phyloP scores from a whole-genome alignment of 1,140 invertebrate species.

The Drosophila athabasca region DNA sequence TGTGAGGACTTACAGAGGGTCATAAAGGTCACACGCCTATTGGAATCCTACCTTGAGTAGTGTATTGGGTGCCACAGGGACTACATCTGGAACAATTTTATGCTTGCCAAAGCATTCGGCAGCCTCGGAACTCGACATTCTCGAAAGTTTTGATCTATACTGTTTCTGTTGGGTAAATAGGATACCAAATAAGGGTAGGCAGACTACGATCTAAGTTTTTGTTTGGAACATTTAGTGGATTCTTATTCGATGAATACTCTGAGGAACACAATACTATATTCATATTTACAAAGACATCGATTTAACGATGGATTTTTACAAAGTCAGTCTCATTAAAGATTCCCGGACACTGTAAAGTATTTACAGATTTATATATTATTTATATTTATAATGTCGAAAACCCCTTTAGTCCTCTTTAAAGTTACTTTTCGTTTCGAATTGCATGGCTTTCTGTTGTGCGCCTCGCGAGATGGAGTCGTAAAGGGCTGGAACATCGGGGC shows the following conservation, averaged over 20 bases:
- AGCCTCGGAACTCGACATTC: conserved; percentile 30
- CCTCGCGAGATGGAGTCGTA: conserved; percentile 24
- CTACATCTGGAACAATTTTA: conserved; percentile 52
- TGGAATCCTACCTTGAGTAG: conserved; percentile 44
- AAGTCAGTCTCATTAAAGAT: no score
- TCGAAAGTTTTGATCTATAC: neutral
- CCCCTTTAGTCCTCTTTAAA: no score
- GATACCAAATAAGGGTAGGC: neutral
- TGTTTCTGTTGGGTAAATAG: no score
- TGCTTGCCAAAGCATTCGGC: conserved; percentile 45
- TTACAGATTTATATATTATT: no score
- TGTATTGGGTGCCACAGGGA: conserved; percentile 29
- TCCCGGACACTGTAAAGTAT: no score
- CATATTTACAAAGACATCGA: no score
- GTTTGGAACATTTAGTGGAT: no score
- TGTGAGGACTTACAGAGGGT: neutral
- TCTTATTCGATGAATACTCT: no score
- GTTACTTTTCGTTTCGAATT: neutral
- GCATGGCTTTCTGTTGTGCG: neutral
- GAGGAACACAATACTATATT: no score
- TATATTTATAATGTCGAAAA: no score
- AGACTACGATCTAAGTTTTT: no score
- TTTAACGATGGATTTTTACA: no score
- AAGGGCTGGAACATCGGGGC: conserved; percentile 43
- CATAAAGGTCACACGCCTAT: neutral